phyloP scores from a whole-genome alignment of 2,797 vertebrate genomes.

The Carcharodon carcharias region DNA sequence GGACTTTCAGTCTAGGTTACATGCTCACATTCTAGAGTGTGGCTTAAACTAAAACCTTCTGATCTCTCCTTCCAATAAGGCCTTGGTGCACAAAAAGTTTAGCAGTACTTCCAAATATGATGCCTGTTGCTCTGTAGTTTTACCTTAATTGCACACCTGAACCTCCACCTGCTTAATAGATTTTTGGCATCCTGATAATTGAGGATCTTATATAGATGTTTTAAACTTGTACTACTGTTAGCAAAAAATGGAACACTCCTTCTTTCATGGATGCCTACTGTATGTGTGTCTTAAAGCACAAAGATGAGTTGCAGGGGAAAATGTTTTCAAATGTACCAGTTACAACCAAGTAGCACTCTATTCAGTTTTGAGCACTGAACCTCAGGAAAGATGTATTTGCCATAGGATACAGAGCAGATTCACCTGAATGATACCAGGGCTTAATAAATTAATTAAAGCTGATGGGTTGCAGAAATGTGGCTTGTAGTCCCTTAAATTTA shows the following conservation, averaged over 20 bases:
- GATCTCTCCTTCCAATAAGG: neutral
- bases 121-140: neutral
- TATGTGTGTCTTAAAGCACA: neutral
- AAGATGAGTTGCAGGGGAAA: neutral
- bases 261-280: neutral
- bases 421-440: neutral
- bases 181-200: neutral
- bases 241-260: neutral
- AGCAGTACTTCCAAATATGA: neutral
- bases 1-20: neutral
- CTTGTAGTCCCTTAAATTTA: neutral
- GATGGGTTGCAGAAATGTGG: neutral
- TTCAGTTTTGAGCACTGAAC: neutral
- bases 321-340: neutral
- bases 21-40: neutral
- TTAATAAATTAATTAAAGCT: neutral
- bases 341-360: neutral
- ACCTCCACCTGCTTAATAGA: neutral
- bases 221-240: neutral
- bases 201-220: too few relatives aligned
- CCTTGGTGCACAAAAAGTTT: neutral
- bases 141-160: neutral
- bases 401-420: neutral
- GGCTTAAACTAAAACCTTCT: neutral
- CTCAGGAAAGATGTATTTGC: neutral